phyloP scores from a whole-genome alignment of 1,140 invertebrate genomes.

The Planococcus citri region DNA sequence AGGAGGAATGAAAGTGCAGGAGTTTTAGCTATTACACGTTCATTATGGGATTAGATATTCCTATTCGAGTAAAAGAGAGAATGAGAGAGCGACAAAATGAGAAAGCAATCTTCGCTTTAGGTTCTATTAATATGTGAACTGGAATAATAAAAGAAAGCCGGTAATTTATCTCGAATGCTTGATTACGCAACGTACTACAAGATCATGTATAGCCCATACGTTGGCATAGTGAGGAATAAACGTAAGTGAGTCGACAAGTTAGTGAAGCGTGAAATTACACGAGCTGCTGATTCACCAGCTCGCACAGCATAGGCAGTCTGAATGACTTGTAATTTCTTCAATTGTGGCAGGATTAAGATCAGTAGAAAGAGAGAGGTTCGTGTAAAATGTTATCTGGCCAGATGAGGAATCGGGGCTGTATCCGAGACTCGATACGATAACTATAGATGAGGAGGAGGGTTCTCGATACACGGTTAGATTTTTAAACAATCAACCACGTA shows the following conservation, averaged over 20 bases:
- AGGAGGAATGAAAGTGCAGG: too few species aligned
- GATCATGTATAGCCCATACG: neutral
- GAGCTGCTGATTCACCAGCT: conserved; percentile 5
- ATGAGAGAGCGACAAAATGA: too few species aligned
- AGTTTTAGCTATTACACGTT: neutral
- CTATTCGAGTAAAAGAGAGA: too few species aligned
- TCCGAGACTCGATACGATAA: too few species aligned
- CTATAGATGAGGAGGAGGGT: too few species aligned
- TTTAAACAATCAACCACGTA: neutral
- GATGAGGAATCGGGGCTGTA: too few species aligned
- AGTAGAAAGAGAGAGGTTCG: too few species aligned
- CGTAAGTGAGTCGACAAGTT: neutral
- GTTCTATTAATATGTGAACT: neutral
- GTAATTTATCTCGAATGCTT: conserved; percentile 3
- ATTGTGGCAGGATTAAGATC: neutral
- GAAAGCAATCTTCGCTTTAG: neutral
- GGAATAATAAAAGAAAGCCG: neutral
- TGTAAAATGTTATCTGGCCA: too few species aligned
- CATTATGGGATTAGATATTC: neutral
- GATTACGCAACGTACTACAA: neutral
- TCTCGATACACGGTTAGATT: neutral
- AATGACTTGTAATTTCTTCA: conserved; percentile 1
- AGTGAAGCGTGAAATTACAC: neutral
- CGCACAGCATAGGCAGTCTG: neutral
- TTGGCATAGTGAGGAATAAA: neutral